These are phyloP conservation scores for Chitala chitala DNA, from an alignment of 2,113 vertebrate species.

Conservation along the genomic window DNA sequence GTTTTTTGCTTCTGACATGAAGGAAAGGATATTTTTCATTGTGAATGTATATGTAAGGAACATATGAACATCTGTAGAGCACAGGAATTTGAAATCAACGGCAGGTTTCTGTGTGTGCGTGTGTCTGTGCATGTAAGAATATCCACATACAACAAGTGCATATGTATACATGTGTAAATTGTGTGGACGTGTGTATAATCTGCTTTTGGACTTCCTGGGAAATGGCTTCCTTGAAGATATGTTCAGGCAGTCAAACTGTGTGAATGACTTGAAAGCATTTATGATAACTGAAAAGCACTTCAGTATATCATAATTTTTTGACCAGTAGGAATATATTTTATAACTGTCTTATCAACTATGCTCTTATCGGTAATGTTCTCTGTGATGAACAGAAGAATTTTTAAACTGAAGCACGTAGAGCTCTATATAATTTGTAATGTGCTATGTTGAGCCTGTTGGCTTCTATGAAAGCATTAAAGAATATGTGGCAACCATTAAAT, in stretches of 20 bases:
- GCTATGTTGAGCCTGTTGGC: background rate
- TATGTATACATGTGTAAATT: too few relatives aligned
- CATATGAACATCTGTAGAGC: too few relatives aligned
- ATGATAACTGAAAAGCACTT: constrained; percentile 7
- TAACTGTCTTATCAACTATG: constrained; percentile 4
- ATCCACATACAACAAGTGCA: too few relatives aligned
- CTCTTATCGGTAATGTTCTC: constrained; percentile 15
- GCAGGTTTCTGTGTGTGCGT: too few relatives aligned
- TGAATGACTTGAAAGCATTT: constrained; percentile 14
- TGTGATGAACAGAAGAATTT: constrained; percentile 30
- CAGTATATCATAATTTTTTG: background rate
- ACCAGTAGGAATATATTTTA: constrained; percentile 21
- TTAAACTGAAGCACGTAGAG: constrained; percentile 37
- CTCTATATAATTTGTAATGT: constrained; percentile 36
- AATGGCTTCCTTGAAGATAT: too few relatives aligned
- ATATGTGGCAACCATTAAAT: constrained; percentile 46
- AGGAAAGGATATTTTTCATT: background rate
- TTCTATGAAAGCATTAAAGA: constrained; percentile 40
- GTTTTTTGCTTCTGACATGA: background rate
- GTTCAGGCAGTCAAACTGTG: background rate
- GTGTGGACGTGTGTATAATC: too few relatives aligned
- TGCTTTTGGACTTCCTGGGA: too few relatives aligned
- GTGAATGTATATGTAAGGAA: too few relatives aligned
- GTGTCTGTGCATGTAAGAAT: too few relatives aligned
- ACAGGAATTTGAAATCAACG: too few relatives aligned